A percentile compares a stretch with the other conserved stretches of the same genome.
Evolutionary conservation across 2,113 vertebrate species (phyloP).

Genomic region (Stigmatopora nigra): DNA sequence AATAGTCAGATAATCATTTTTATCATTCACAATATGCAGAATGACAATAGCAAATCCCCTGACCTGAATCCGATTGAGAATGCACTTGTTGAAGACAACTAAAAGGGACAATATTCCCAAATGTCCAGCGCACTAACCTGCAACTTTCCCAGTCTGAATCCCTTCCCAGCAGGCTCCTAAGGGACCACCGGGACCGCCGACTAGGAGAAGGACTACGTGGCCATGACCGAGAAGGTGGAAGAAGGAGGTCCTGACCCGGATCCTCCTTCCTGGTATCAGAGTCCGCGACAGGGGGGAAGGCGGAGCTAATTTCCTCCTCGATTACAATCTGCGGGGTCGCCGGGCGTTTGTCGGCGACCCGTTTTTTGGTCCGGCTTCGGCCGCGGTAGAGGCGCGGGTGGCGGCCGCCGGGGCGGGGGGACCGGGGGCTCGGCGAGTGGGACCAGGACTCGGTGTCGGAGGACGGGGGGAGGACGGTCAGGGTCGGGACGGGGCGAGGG

Average conservation of each 20-base stretch:
- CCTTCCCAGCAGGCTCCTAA: constrained; percentile 68
- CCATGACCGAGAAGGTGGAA: constrained; percentile 53
- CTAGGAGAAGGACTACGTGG: constrained; percentile 67
- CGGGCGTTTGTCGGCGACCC: constrained; percentile 14
- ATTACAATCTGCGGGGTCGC: constrained; percentile 21
- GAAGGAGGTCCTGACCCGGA: constrained; percentile 41
- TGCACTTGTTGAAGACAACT: too few species aligned
- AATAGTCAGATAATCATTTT: too few species aligned
- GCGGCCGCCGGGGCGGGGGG: constrained; percentile 17
- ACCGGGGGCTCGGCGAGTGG: constrained; percentile 62
- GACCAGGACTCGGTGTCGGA: constrained; percentile 72
- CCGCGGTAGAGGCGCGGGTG: constrained; percentile 26
- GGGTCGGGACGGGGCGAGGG: constrained; percentile 57
- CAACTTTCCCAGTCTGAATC: constrained; percentile 67
- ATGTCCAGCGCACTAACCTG: constrained; percentile 65
- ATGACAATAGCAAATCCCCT: too few species aligned
- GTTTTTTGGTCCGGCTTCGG: constrained; percentile 38
- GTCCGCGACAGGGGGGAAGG: constrained; percentile 10
- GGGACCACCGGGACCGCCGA: constrained; percentile 67
- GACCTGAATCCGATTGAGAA: too few species aligned
- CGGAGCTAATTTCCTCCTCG: constrained; percentile 2
- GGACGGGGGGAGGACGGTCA: constrained; percentile 66
- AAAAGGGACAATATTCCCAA: too few species aligned
- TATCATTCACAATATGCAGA: too few species aligned
- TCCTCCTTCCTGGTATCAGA: constrained; percentile 23